phyloP scores from a whole-genome alignment of 2,797 vertebrate genomes.

The Spatula clypeata region DNA sequence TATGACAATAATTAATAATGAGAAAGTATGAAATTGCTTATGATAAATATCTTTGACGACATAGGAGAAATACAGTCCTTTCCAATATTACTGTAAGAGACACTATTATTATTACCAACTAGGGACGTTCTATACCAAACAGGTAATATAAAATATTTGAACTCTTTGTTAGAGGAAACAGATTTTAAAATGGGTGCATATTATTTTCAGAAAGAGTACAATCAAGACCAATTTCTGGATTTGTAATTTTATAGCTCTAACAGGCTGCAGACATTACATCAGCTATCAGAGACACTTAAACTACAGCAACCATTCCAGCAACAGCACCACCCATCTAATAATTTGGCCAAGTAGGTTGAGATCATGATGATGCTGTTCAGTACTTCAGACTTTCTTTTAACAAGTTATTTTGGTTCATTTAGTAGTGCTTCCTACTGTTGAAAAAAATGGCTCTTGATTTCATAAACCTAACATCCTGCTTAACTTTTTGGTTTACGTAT shows the following conservation, averaged over 20 bases:
- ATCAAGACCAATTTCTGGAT: not conserved
- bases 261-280: conserved; percentile 50
- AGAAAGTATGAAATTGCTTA: not conserved
- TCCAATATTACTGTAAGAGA: not conserved
- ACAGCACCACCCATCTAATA: not conserved
- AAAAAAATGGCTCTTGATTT: not conserved
- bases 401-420: conserved; percentile 9
- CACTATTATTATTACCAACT: not conserved
- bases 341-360: not conserved
- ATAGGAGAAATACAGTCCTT: not conserved
- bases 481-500: not conserved
- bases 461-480: not conserved
- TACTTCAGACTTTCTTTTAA: conserved; percentile 8
- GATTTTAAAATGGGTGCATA: not conserved
- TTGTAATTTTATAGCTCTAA: conserved; percentile 14
- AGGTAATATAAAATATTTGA: not conserved
- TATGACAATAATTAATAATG: not conserved
- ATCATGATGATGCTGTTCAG: conserved; percentile 1
- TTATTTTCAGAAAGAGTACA: not conserved
- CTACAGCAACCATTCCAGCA: not conserved
- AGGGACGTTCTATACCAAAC: not conserved
- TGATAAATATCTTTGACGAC: not conserved
- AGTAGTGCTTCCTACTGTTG: not conserved
- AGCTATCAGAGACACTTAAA: conserved; percentile 16
- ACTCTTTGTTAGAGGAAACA: not conserved